Percentiles rank a stretch among this genome's conserved stretches.
Evolutionary conservation across 2,113 vertebrate genomes (phyloP).

Genomic region (Xenopus laevis): DNA sequence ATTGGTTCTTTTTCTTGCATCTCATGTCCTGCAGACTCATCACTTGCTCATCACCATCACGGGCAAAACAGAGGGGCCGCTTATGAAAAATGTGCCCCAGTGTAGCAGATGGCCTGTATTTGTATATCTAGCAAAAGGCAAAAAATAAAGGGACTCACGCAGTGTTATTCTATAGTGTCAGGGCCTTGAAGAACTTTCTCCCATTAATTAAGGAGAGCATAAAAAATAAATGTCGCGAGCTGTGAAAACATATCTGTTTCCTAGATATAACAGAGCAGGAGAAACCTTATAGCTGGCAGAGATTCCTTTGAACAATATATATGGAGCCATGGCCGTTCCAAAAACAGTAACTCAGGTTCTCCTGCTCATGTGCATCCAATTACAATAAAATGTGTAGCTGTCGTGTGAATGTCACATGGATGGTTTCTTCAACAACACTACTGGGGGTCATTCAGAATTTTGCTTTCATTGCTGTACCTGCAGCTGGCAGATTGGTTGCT

Average conservation of each 20-base stretch:
- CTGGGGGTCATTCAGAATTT: too few species aligned
- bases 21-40: too few species aligned
- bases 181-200: not conserved
- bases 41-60: too few species aligned
- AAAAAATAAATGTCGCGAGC: slow-evolving; percentile 13
- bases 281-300: slow-evolving; percentile 4
- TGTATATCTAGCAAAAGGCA: slow-evolving; percentile 5
- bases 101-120: slow-evolving; percentile 1
- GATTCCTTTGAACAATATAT: slow-evolving; percentile 2
- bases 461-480: too few species aligned
- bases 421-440: not conserved
- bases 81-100: too few species aligned
- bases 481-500: too few species aligned
- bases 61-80: too few species aligned
- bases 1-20: too few species aligned
- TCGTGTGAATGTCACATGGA: not conserved
- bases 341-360: not conserved
- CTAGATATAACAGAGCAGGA: slow-evolving; percentile 2
- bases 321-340: not conserved
- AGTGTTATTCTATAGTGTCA: not conserved
- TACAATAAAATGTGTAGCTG: not conserved
- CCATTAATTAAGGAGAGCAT: slow-evolving; percentile 1
- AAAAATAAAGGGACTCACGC: not conserved
- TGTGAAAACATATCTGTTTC: slow-evolving; percentile 3
- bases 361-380: not conserved